Percentiles rank a stretch among this genome's conserved stretches.
Conservation (phyloP, 2,888 invertebrate genomes). For the Rhaphigaster nebulosa region DNA sequence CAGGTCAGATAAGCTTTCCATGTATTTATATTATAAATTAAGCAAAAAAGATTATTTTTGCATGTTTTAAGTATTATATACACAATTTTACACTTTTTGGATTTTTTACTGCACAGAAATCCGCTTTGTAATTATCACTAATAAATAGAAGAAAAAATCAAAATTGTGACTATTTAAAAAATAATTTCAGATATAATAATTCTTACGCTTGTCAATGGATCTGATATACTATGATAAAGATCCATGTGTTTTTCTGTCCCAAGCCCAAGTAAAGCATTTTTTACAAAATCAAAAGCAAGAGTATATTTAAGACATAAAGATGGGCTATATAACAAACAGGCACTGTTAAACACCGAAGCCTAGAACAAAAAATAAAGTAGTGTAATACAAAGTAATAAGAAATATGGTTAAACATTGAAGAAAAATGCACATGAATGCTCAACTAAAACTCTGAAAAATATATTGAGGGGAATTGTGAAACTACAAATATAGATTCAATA, state of each 20-base stretch:
- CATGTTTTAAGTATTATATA: no score
- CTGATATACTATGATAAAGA: conserved; percentile 67
- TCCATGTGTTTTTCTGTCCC: conserved; percentile 71
- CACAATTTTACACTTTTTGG: no score
- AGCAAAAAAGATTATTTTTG: no score
- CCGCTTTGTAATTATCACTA: no score
- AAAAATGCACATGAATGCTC: no score
- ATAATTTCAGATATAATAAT: not conserved
- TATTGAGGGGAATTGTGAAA: no score
- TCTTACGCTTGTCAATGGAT: conserved; percentile 68
- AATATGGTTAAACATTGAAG: not conserved
- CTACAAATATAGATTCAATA: no score
- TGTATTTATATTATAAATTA: no score
- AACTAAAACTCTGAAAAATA: no score
- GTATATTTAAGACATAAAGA: conserved; percentile 68
- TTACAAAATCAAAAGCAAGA: conserved; percentile 70
- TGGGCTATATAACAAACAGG: conserved; percentile 68
- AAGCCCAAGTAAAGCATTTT: conserved; percentile 69
- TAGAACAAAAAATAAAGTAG: conserved; percentile 61
- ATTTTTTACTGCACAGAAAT: no score
- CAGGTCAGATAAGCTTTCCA: no score
- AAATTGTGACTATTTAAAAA: not conserved
- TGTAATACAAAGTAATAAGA: not conserved
- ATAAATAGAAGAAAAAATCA: not conserved
- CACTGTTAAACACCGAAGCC: conserved; percentile 64